Evolutionary conservation across 37 sponge, comb jelly and placozoan genomes (phyloP), one percentile per base, ranked within the genome.

Genomic region (Axinella damicornis): DNA sequence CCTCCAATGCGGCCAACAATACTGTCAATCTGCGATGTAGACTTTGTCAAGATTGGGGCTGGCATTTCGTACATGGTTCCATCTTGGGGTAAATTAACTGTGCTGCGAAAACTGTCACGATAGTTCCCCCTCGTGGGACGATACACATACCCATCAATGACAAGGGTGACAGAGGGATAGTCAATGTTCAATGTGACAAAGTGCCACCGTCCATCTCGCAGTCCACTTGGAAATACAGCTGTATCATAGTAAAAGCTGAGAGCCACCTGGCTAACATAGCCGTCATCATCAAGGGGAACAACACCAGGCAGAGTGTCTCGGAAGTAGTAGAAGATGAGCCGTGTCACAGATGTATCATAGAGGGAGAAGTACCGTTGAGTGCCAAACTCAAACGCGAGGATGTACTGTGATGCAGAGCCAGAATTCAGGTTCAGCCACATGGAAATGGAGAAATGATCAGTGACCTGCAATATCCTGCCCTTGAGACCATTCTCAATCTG

Each of bases 151-250:
- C 89, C 89, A 83, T 89, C 84, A 0, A 89, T 20, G 16, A 37
- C 56, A 19, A 89, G 54, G 17, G 53, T 71, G 21, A 83, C 52
- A 0, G 55, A 19, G 0, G 89, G 89, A 41, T 53, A 83, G 55
- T 68, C 54, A 0, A 89, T 69, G 22, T 76, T 62, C 17, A 89
- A 64, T 12, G 83, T 54, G 2, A 83, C 0, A 30, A 83, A 89
- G 36, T 89, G 89, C 89, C 89, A 89, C 40, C 57, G 38, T 25
- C 56, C 67, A 33, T 88, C 82, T 53, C 89, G 35, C 16, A 88
- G 20, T 27, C 83, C 83, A 60, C 32, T 38, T 0, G 69, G 81
- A 33, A 67, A 37, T 11, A 75, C 2, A 24, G 74, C 41, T 4
- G 28, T 2, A 24, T 89, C 65, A 56, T 70, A 89, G 74, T 65